Percentiles rank a stretch among this genome's conserved stretches.
Conservation (phyloP, 2,888 invertebrate species). For the Eurois occulta region DNA sequence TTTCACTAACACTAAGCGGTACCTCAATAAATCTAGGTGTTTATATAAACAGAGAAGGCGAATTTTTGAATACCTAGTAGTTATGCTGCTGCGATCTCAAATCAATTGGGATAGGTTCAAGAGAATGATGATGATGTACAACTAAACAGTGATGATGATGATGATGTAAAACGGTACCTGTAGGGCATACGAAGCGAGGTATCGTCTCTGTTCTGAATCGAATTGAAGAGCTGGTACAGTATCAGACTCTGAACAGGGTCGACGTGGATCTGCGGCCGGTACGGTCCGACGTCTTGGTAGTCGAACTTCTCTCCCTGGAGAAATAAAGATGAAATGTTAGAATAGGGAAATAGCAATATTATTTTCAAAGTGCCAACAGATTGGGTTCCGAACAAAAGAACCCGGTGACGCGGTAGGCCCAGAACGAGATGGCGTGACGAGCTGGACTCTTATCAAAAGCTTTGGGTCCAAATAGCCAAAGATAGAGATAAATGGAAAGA, state of each 20-base stretch:
- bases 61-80: not conserved
- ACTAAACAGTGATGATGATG: not conserved
- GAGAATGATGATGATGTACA: not conserved
- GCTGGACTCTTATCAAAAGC: too few relatives aligned
- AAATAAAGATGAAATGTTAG: not conserved
- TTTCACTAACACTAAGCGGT: too few relatives aligned
- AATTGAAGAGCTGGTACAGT: constrained; percentile 61
- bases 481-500: too few relatives aligned
- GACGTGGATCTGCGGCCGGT: constrained; percentile 7
- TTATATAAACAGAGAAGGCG: too few relatives aligned
- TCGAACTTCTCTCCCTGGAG: constrained; percentile 56
- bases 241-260: constrained; percentile 48
- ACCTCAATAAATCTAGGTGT: too few relatives aligned
- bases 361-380: too few relatives aligned
- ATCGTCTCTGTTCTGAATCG: constrained; percentile 47
- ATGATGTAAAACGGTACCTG: not conserved
- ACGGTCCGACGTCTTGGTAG: constrained; percentile 56
- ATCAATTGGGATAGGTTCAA: too few relatives aligned
- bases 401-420: too few relatives aligned
- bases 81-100: not conserved
- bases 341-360: not conserved
- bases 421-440: too few relatives aligned
- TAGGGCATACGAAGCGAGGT: constrained; percentile 44
- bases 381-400: too few relatives aligned
- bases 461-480: too few relatives aligned